A percentile compares a stretch with the other conserved stretches of the same genome.
These are phyloP conservation scores for Hippopotamus amphibius DNA, from an alignment of 2,113 vertebrate genomes.

Conservation along the genomic window DNA sequence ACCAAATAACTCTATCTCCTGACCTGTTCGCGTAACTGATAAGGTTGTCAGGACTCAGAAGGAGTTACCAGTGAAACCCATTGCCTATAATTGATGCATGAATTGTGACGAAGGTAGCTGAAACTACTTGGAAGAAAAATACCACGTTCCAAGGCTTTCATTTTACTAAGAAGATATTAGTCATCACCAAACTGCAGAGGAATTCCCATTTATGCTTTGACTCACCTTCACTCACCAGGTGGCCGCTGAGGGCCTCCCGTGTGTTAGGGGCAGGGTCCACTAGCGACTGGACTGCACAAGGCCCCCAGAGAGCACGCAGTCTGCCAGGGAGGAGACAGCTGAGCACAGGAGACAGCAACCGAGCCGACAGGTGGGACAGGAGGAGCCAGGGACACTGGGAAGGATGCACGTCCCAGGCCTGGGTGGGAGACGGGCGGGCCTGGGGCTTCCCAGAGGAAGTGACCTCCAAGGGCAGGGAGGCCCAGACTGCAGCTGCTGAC, in stretches of 20 bases:
- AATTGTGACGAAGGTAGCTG: not conserved
- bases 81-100: fast-evolving
- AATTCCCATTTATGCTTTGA: not conserved
- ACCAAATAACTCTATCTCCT: not conserved
- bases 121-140: not conserved
- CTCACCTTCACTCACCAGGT: too few species aligned
- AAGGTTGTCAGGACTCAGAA: not conserved
- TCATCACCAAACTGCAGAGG: not conserved
- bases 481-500: not conserved
- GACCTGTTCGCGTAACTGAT: fast-evolving
- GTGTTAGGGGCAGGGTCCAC: not conserved
- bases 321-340: fast-evolving
- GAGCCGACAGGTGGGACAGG: fast-evolving
- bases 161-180: fast-evolving
- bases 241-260: not conserved
- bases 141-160: not conserved
- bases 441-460: not conserved
- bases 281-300: fast-evolving
- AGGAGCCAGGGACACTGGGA: not conserved
- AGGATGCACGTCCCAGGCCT: not conserved
- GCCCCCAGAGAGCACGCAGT: not conserved
- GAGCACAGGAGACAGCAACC: not conserved
- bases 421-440: fast-evolving
- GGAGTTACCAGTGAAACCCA: fast-evolving
- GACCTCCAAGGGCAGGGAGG: not conserved